phyloP scores from a whole-genome alignment of 2,888 invertebrate genomes.

The Punctoribates punctum region DNA sequence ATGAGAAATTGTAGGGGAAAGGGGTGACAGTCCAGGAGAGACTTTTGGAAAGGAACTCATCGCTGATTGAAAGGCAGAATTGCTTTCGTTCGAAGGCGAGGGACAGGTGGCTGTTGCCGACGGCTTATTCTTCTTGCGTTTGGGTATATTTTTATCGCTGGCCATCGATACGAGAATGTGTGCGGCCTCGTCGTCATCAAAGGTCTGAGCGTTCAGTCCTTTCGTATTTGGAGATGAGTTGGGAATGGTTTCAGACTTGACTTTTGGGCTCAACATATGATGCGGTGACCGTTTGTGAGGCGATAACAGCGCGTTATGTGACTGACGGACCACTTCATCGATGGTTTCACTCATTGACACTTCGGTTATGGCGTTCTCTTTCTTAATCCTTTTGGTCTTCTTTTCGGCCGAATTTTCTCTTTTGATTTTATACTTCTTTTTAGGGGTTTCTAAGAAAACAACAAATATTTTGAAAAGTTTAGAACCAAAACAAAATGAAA shows the following conservation, averaged over 20 bases:
- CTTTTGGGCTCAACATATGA: conserved; percentile 4
- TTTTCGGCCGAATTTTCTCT: conserved; percentile 26
- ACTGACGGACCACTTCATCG: conserved; percentile 43
- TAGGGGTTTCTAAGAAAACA: conserved; percentile 3
- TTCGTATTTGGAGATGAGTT: neutral
- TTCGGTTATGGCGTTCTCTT: conserved; percentile 9
- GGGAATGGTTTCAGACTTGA: neutral
- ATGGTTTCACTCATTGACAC: conserved; percentile 46
- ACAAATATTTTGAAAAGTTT: neutral
- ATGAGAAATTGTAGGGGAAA: neutral
- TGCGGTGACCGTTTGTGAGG: conserved; percentile 19
- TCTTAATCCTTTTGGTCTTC: conserved; percentile 38
- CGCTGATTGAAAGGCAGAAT: conserved; percentile 27
- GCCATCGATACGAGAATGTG: conserved; percentile 34
- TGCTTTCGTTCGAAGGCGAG: conserved; percentile 2
- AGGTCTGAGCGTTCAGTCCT: neutral
- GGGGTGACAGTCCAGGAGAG: neutral
- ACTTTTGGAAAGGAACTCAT: conserved; percentile 23
- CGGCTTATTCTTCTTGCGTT: conserved; percentile 28
- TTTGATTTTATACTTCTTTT: conserved; percentile 34
- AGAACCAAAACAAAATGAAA: neutral
- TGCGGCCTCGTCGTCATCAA: conserved; percentile 40
- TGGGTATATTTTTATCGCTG: conserved; percentile 6
- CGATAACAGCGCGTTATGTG: conserved; percentile 42
- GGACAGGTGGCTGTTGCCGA: neutral